A percentile compares a stretch with the other conserved stretches of the same genome.
phyloP scores from a whole-genome alignment of 2,888 invertebrate species.

The Eupeodes latifasciatus region DNA sequence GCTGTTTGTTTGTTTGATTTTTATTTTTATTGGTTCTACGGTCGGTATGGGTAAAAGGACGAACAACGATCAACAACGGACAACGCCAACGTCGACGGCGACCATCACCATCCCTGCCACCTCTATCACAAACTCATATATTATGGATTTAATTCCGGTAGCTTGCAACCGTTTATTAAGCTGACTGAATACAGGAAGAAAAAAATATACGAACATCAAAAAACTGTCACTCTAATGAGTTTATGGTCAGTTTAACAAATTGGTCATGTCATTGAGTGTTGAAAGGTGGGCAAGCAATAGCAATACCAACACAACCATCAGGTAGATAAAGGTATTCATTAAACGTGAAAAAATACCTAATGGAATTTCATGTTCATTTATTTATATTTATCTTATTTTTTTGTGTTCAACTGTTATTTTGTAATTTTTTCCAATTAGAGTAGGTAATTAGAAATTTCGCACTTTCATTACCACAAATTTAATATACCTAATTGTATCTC shows the following conservation, averaged over 20 bases:
- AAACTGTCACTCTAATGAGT: conserved; percentile 56
- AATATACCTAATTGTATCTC: not conserved
- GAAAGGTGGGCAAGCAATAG: conserved; percentile 12
- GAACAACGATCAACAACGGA: not conserved
- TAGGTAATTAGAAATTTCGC: conserved; percentile 65
- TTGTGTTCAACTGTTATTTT: not conserved
- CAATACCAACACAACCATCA: not conserved
- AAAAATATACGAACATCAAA: not conserved
- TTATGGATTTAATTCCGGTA: conserved; percentile 38
- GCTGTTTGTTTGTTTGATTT: conserved; percentile 3
- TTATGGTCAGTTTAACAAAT: conserved; percentile 51
- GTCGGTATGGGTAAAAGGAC: conserved; percentile 4
- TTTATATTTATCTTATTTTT: conserved; percentile 2
- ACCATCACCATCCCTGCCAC: not conserved
- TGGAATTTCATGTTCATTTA: conserved; percentile 42
- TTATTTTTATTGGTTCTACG: not conserved
- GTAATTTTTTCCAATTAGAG: conserved; percentile 53
- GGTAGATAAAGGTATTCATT: conserved; percentile 17
- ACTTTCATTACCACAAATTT: conserved; percentile 61
- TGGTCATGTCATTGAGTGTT: conserved; percentile 37
- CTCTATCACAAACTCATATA: conserved; percentile 9
- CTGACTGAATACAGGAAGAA: conserved; percentile 50
- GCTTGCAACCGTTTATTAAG: conserved; percentile 46
- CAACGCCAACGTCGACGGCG: not conserved
- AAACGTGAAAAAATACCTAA: conserved; percentile 1